Evolutionary conservation across 2,888 invertebrate species (phyloP), one percentile per base, ranked within the genome.

Genomic region (Conistra vaccinii): DNA sequence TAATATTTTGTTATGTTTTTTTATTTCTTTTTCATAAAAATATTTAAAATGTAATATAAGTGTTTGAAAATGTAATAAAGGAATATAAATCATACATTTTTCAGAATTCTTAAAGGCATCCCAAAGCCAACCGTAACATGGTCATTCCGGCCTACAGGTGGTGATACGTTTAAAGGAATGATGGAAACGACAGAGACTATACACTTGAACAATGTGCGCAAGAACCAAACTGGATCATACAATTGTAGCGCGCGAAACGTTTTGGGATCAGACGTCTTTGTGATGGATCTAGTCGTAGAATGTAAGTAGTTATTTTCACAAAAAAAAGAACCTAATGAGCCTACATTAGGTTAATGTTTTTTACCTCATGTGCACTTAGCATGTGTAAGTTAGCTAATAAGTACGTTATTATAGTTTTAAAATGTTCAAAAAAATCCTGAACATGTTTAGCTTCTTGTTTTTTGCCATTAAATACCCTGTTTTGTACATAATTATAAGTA

Each of bases 121-220:
- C 92, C 92, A 23, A 81, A 72, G n/a, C 91, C 92, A 5, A 73
- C 0, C 2, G 78, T 93, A 1, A 17, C 55, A 9, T 94, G 94
- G 94, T 87, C 48, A 48, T 90, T 86, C 68, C 81, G 79, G 51
- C 53, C 66, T 1, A 2, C 58, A 6, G 48, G n/a, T 12, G 42
- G 42, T 14, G 42, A 42, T 42, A 32, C 51, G 1, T 85, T 80
- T 66, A 60, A 23, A 14, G 39, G 62, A 5, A 61, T 90, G 12
- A 20, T 62, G 4, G 81, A 76, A 26, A 76, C 78, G 3, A 69
- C 53, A 14, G 87, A 89, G 5, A 80, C 69, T 1, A 12, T 90
- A 7, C 17, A 71, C 17, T 67, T 92, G 23, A 68, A 77, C 1
- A 73, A 80, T 20, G 84, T 88, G 2, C 69, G 75, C 7, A 9